These are phyloP conservation scores for Cichlasoma orientale DNA, from an alignment of 2,797 vertebrate genomes.

Conservation along the genomic window DNA sequence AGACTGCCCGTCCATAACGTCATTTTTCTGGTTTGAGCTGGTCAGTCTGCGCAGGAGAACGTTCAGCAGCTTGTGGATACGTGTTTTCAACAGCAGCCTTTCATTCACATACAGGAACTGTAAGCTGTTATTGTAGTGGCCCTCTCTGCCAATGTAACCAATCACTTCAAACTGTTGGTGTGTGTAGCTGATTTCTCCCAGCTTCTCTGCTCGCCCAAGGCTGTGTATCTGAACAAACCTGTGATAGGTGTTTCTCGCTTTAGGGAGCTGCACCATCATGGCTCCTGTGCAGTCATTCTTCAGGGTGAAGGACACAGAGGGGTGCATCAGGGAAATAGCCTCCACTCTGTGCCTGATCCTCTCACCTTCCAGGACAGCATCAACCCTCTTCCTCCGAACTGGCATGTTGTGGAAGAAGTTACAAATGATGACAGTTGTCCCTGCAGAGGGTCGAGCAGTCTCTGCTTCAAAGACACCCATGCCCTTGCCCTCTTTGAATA, in stretches of 20 bases:
- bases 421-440: conserved; percentile 89
- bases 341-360: conserved; percentile 90
- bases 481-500: conserved; percentile 86
- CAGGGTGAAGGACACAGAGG: conserved; percentile 90
- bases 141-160: conserved; percentile 89
- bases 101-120: conserved; percentile 93
- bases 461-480: conserved; percentile 84
- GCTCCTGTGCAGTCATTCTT: conserved; percentile 88
- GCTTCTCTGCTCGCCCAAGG: conserved; percentile 85
- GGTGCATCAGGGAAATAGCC: conserved; percentile 90
- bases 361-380: conserved; percentile 88
- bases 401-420: conserved; percentile 94
- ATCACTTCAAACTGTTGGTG: conserved; percentile 83
- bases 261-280: conserved; percentile 91
- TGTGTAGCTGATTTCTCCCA: conserved; percentile 83
- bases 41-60: conserved; percentile 88
- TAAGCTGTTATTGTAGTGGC: conserved; percentile 92
- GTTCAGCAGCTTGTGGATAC: conserved; percentile 91
- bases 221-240: conserved; percentile 93
- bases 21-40: conserved; percentile 79
- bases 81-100: conserved; percentile 91
- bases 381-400: conserved; percentile 89
- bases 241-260: conserved; percentile 86
- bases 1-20: conserved; percentile 62
- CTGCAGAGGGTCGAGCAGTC: conserved; percentile 83